These are phyloP conservation scores for Drosophila tanythrix DNA, from an alignment of 2,888 invertebrate species.

Conservation along the genomic window DNA sequence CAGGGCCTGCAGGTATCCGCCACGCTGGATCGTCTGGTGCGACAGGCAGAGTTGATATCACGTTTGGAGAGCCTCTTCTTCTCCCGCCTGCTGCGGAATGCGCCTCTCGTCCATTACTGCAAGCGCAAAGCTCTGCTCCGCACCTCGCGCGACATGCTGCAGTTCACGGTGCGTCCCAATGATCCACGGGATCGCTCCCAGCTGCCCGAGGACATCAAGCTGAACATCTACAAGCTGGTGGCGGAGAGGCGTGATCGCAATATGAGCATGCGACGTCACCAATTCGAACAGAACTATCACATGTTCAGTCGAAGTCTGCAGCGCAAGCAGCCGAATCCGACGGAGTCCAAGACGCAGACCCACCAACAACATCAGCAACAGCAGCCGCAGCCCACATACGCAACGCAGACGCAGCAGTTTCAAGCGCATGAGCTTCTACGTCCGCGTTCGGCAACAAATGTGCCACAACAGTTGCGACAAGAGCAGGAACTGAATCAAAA, in stretches of 20 bases:
- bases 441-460: slow-evolving; percentile 83
- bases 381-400: slow-evolving; percentile 9
- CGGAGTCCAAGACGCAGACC: slow-evolving; percentile 6
- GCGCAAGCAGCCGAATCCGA: slow-evolving; percentile 56
- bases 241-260: slow-evolving; percentile 88
- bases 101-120: slow-evolving; percentile 88
- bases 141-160: slow-evolving; percentile 90
- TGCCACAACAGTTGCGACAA: slow-evolving; percentile 73
- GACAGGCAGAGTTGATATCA: slow-evolving; percentile 93
- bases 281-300: slow-evolving; percentile 84
- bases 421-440: slow-evolving; percentile 76
- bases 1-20: slow-evolving; percentile 92
- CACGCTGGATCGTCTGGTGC: slow-evolving; percentile 91
- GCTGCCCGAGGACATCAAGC: slow-evolving; percentile 90
- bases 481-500: slow-evolving; percentile 74
- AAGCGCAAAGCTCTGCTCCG: slow-evolving; percentile 91
- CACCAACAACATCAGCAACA: slow-evolving; percentile 17
- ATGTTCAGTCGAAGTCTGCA: slow-evolving; percentile 82
- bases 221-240: slow-evolving; percentile 90
- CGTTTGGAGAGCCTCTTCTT: slow-evolving; percentile 93
- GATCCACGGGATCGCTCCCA: slow-evolving; percentile 91
- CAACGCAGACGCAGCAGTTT: slow-evolving; percentile 34
- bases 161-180: slow-evolving; percentile 91
- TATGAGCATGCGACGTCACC: slow-evolving; percentile 86
- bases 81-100: slow-evolving; percentile 89